phyloP scores from a whole-genome alignment of 2,888 invertebrate species.

The Idaea biselata region DNA sequence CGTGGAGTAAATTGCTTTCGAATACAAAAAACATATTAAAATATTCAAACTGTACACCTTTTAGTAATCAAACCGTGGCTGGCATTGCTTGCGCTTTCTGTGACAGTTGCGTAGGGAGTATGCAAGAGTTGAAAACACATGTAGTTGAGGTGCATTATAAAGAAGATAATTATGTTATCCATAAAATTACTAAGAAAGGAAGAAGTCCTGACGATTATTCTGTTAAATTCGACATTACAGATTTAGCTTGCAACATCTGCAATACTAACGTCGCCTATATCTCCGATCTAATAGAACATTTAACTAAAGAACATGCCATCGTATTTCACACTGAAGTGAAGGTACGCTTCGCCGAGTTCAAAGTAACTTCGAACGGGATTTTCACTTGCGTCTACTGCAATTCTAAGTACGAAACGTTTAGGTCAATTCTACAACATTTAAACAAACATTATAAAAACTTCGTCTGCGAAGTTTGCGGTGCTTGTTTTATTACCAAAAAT shows the following conservation, averaged over 20 bases:
- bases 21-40: no score
- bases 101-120: no score
- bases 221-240: constrained; percentile 58
- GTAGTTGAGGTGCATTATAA: background rate
- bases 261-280: constrained; percentile 26
- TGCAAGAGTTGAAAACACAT: no score
- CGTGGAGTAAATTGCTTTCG: constrained; percentile 16
- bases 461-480: constrained; percentile 64
- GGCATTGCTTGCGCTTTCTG: no score
- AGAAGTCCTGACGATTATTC: constrained; percentile 22
- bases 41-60: no score
- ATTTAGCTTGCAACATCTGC: constrained; percentile 50
- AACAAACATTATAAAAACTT: constrained; percentile 66
- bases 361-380: constrained; percentile 40
- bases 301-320: constrained; percentile 37
- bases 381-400: constrained; percentile 60
- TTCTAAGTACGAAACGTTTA: constrained; percentile 61
- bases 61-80: no score
- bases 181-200: constrained; percentile 18
- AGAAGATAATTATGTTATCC: constrained; percentile 12
- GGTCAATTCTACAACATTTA: constrained; percentile 66
- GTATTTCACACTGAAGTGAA: constrained; percentile 34
- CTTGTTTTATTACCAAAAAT: constrained; percentile 62
- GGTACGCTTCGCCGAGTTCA: constrained; percentile 59
- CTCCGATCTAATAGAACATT: constrained; percentile 38